Evolutionary conservation across 1,140 invertebrate species (phyloP).

Genomic region (Xylocopa sonorina): DNA sequence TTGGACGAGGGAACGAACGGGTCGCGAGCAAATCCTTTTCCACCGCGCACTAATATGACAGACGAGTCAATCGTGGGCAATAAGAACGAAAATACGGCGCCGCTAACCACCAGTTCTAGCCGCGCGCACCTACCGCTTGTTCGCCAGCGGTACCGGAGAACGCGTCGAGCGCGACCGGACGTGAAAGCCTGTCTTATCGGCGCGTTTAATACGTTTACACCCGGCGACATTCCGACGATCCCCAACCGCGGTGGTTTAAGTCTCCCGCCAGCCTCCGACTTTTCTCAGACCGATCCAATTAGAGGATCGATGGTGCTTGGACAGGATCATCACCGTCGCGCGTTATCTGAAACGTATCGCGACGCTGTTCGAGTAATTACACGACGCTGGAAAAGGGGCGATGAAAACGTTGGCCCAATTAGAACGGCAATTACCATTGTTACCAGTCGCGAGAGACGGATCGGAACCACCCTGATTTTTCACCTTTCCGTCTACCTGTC

Average conservation of each 20-base stretch:
- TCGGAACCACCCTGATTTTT: conserved; percentile 21
- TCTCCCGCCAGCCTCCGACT: background rate
- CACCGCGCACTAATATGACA: conserved; percentile 13
- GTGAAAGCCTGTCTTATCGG: conserved; percentile 26
- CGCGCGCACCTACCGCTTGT: background rate
- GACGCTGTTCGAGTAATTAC: conserved; percentile 10
- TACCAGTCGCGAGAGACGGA: conserved; percentile 31
- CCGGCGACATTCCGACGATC: conserved; percentile 13
- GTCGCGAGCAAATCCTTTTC: conserved; percentile 1
- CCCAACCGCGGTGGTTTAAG: background rate
- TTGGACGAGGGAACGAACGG: conserved; percentile 10
- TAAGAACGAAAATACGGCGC: conserved; percentile 14
- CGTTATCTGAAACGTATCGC: conserved; percentile 22
- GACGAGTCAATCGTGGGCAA: conserved; percentile 44
- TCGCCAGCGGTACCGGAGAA: background rate
- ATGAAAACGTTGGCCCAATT: conserved; percentile 36
- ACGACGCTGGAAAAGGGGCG: background rate
- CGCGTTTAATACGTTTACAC: conserved; percentile 34
- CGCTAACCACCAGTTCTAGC: background rate
- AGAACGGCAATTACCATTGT: conserved; percentile 38
- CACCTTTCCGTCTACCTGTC: background rate
- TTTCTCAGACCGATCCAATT: conserved; percentile 28
- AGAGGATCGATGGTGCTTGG: conserved; percentile 6
- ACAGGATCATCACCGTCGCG: background rate
- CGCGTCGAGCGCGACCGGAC: background rate